Evolutionary conservation across 2,888 invertebrate species (phyloP).

Genomic region (Tryphoninae sp.): DNA sequence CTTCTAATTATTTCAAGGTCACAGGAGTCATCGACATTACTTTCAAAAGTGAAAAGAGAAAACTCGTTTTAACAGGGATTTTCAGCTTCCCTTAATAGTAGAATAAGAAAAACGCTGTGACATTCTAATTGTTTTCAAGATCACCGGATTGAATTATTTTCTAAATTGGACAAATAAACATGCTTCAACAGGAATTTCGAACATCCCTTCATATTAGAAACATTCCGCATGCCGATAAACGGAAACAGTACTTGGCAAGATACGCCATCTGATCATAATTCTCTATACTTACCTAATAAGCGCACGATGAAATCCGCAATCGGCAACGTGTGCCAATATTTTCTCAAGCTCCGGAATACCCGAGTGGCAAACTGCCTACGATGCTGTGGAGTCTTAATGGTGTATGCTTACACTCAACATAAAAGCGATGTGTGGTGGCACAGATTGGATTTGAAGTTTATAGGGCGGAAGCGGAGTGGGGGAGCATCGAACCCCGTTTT

Average conservation of each 20-base stretch:
- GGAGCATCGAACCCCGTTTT: slow-evolving; percentile 42
- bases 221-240: no score
- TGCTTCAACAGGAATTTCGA: no score
- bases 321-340: slow-evolving; percentile 75
- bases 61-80: no score
- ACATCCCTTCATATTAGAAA: no score
- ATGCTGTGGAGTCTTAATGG: slow-evolving; percentile 13
- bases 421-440: slow-evolving; percentile 75
- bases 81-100: no score
- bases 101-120: no score
- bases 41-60: no score
- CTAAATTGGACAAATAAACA: no score
- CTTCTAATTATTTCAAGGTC: no score
- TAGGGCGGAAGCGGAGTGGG: slow-evolving; percentile 76
- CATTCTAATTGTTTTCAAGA: no score
- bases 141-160: no score
- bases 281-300: background rate
- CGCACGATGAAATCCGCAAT: slow-evolving; percentile 38
- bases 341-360: slow-evolving; percentile 70
- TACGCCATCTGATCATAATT: background rate
- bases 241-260: background rate
- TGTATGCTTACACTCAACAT: slow-evolving; percentile 34
- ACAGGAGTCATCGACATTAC: no score
- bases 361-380: slow-evolving; percentile 24
- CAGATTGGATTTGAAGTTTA: slow-evolving; percentile 81